Conservation (phyloP, 53 echinoderm and acorn worm genomes). For the Glandiceps talaboti region DNA sequence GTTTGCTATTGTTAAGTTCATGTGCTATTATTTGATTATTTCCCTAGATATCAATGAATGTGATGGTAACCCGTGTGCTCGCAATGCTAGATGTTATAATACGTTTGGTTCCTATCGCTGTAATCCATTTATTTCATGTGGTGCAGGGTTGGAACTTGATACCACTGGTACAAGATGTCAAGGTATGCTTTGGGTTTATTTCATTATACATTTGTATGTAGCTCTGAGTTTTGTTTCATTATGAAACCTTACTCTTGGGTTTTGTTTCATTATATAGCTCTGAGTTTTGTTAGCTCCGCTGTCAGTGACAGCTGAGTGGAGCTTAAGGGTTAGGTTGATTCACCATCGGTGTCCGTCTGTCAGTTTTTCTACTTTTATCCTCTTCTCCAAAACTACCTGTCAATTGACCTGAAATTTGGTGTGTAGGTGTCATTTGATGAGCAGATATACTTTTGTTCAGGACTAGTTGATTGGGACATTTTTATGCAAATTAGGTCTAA, state of each 20-base stretch:
- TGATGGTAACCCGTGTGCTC: conserved; percentile 27
- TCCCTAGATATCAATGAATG: conserved; percentile 62
- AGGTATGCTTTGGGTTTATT: background rate
- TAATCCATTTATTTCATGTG: conserved; percentile 32
- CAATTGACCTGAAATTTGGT: background rate
- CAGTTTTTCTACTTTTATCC: background rate
- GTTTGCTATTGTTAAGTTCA: too few species aligned
- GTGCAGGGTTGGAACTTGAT: conserved; percentile 1
- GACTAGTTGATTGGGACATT: too few species aligned
- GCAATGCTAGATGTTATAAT: conserved; percentile 46
- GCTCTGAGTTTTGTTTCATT: too few species aligned
- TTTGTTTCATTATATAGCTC: too few species aligned
- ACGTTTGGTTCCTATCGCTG: conserved; percentile 44
- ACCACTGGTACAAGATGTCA: background rate
- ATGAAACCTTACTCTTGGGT: too few species aligned
- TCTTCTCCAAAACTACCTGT: background rate
- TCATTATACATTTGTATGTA: too few species aligned
- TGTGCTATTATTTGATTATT: too few species aligned
- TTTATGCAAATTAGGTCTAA: too few species aligned
- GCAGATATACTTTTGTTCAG: too few species aligned
- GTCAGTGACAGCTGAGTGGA: background rate
- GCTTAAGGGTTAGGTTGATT: background rate
- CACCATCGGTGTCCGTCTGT: too few species aligned
- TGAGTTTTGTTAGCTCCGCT: background rate
- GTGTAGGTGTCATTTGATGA: background rate